Evolutionary conservation across 2,888 invertebrate species (phyloP), one percentile per base, ranked within the genome.

Genomic region (Serripes groenlandicus): DNA sequence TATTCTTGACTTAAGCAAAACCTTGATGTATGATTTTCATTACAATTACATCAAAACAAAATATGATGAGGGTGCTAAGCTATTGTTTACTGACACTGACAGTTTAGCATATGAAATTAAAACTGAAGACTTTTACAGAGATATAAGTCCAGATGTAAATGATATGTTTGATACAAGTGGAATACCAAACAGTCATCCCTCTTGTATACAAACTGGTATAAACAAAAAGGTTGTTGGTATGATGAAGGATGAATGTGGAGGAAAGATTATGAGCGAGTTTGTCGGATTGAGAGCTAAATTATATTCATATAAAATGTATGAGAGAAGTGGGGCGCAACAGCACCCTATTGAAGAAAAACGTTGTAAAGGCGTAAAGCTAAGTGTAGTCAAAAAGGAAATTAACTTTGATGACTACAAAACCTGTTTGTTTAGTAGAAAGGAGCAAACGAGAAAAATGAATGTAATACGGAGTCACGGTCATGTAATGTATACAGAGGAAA

Each of bases 21-120:
- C 21, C 7, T n/a, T 56, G n/a, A 56, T 56, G 56, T 56, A 56
- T 56, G 56, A 56, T n/a, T 56, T 56, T 56, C n/a, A 15, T 56
- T 56, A 56, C 26, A 56, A 56, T n/a, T 21, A 23, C 26, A 7
- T 56, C n/a, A 42, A 42, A 15, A 56, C 5, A 7, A n/a, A 56
- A 56, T 56, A 23, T 7, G 21, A n/a, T 7, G 56, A 56, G n/a
- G n/a, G n/a, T 7, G 26, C 7, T 56, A 26, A n/a, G 26, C 26
- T 56, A n/a, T 7, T 56, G 5, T 21, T 7, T 56, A 23, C 56
- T 23, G 56, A 56, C n/a, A 56, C 56, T 7, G 56, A 56, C 26
- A 56, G 56, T 56, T 23, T 56, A 15, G 7, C n/a, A 21, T n/a
- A 15, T 23, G 26, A 26, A 23, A 56, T 56, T 15, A n/a, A 56